A percentile compares a stretch with the other conserved stretches of the same genome.
Evolutionary conservation across 2,113 vertebrate genomes (phyloP).

Genomic region (Acanthochromis polyacanthus): DNA sequence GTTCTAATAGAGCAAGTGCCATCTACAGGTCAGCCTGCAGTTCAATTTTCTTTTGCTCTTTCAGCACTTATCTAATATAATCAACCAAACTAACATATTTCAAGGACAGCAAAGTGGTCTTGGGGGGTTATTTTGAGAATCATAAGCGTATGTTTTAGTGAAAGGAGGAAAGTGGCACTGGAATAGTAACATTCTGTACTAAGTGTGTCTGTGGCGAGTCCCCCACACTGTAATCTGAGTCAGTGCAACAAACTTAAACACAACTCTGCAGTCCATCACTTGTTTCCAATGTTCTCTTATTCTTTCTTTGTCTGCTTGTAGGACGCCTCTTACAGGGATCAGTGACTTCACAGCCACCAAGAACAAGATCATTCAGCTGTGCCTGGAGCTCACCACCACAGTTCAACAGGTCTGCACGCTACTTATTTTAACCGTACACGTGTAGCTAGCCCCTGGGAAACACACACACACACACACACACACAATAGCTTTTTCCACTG

Average conservation of each 20-base stretch:
- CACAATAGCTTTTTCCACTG: conserved; percentile 61
- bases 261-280: neutral
- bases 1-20: no score
- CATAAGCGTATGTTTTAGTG: conserved; percentile 4
- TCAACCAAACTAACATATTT: neutral
- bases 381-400: conserved; percentile 96
- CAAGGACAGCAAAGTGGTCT: neutral
- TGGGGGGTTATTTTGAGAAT: neutral
- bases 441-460: conserved; percentile 22
- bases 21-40: no score
- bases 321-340: conserved; percentile 95
- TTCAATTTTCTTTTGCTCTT: no score
- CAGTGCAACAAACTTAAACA: neutral
- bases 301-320: conserved; percentile 75
- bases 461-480: neutral
- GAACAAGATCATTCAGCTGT: conserved; percentile 99
- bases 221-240: conserved; percentile 32
- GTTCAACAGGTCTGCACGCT: conserved; percentile 94
- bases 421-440: conserved; percentile 42
- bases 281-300: conserved; percentile 36
- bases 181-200: conserved; percentile 11
- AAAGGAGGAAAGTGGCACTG: conserved; percentile 11
- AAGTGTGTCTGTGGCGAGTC: conserved; percentile 24
- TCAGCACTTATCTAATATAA: neutral
- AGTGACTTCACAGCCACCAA: conserved; percentile 96